Evolutionary conservation across 2,113 vertebrate species (phyloP).

Genomic region (Dicentrarchus labrax): DNA sequence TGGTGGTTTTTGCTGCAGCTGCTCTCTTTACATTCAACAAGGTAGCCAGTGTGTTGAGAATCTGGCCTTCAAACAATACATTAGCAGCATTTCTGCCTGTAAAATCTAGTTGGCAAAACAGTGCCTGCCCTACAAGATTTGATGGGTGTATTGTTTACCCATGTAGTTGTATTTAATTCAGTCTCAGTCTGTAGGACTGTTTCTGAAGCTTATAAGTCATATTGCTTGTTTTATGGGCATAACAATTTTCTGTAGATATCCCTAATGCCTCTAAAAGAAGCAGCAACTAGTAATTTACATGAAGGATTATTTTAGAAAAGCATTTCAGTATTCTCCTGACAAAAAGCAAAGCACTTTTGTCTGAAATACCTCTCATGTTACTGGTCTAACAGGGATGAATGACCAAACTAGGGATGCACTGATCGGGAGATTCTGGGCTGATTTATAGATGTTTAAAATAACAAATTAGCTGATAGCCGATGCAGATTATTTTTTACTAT

Average conservation of each 20-base stretch:
- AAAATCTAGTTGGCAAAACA: background rate
- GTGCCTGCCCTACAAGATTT: background rate
- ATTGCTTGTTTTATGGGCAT: background rate
- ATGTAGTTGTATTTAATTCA: background rate
- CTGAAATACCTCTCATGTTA: slow-evolving; percentile 37
- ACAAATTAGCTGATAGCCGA: no score
- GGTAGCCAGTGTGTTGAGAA: background rate
- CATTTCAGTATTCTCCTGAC: background rate
- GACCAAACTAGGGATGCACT: no score
- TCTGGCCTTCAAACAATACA: background rate
- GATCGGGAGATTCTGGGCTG: no score
- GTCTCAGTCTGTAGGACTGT: background rate
- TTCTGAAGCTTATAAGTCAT: background rate
- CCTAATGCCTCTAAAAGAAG: background rate
- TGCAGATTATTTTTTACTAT: no score
- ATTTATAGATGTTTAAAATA: no score
- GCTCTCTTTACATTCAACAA: slow-evolving; percentile 1
- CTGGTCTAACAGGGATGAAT: background rate
- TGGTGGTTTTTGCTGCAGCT: slow-evolving; percentile 15
- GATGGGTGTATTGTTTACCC: background rate
- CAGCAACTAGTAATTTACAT: background rate
- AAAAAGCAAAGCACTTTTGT: background rate
- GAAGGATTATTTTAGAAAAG: background rate
- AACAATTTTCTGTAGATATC: background rate
- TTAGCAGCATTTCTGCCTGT: background rate